A percentile compares a stretch with the other conserved stretches of the same genome.
These are phyloP conservation scores for Sebastes hubbsi DNA, from an alignment of 2,797 vertebrate genomes.

Conservation along the genomic window DNA sequence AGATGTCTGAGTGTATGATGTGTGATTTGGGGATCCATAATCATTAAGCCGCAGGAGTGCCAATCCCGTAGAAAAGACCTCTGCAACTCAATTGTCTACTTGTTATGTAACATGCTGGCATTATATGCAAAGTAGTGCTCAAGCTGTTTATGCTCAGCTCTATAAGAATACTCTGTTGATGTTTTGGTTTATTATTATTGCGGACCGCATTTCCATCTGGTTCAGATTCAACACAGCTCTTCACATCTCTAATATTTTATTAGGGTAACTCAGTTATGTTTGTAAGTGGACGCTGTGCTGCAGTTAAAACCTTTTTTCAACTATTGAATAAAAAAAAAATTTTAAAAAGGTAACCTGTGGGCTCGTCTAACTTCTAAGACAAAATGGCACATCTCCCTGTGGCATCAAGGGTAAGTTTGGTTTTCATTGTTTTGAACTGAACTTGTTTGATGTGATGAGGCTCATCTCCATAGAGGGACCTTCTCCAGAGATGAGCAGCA, in stretches of 20 bases:
- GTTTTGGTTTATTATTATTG: background rate
- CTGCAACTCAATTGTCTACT: constrained; percentile 29
- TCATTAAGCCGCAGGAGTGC: constrained; percentile 58
- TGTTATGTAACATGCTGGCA: constrained; percentile 37
- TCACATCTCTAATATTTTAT: constrained; percentile 5
- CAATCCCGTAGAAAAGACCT: constrained; percentile 44
- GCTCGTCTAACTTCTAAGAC: background rate
- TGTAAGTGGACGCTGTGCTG: constrained; percentile 22
- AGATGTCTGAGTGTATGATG: constrained; percentile 25
- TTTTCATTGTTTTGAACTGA: background rate
- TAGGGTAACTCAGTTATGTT: background rate
- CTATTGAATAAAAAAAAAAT: constrained; percentile 56
- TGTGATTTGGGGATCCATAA: constrained; percentile 33
- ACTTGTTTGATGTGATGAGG: background rate
- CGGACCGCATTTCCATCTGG: constrained; percentile 6
- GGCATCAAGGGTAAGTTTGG: background rate
- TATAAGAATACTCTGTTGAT: background rate
- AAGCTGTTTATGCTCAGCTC: constrained; percentile 5
- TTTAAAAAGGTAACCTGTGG: background rate
- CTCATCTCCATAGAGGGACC: background rate
- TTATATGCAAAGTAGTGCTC: constrained; percentile 47
- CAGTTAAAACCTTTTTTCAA: constrained; percentile 21
- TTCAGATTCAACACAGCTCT: constrained; percentile 7
- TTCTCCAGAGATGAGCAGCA: constrained; percentile 30
- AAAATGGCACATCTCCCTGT: background rate